Evolutionary conservation across 2,888 invertebrate species (phyloP).

Genomic region (Machimus rusticus): DNA sequence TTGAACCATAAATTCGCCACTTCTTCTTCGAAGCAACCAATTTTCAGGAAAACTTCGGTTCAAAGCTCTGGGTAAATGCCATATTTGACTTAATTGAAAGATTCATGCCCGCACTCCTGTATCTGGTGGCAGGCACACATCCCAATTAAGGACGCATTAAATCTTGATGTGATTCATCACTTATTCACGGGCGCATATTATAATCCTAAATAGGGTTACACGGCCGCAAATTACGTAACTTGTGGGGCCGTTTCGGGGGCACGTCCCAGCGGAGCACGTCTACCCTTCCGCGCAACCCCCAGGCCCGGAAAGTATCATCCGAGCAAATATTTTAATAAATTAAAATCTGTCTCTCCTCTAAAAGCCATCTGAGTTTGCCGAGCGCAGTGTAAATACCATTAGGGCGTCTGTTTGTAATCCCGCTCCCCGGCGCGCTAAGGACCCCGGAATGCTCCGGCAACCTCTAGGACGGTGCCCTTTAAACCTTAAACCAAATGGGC

Average conservation of each 20-base stretch:
- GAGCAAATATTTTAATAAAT: slow-evolving; percentile 52
- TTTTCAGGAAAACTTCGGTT: not conserved
- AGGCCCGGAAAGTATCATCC: slow-evolving; percentile 24
- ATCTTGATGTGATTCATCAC: slow-evolving; percentile 50
- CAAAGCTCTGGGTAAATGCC: not conserved
- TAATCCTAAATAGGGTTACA: slow-evolving; percentile 49
- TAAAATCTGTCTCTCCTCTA: slow-evolving; percentile 51
- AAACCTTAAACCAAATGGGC: not conserved
- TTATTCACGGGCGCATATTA: slow-evolving; percentile 50
- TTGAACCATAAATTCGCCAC: not conserved
- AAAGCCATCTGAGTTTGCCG: slow-evolving; percentile 43
- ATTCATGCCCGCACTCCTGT: not conserved
- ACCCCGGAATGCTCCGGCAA: not conserved
- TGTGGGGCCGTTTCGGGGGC: slow-evolving; percentile 18
- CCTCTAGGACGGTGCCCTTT: slow-evolving; percentile 37
- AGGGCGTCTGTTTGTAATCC: slow-evolving; percentile 46
- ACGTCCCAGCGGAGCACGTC: slow-evolving; percentile 16
- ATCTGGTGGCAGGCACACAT: slow-evolving; percentile 40
- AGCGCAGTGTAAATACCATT: slow-evolving; percentile 51
- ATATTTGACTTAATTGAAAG: not conserved
- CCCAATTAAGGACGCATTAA: slow-evolving; percentile 50
- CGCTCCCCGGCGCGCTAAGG: not conserved
- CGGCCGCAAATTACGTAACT: slow-evolving; percentile 51
- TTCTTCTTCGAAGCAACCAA: not conserved
- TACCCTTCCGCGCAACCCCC: not conserved